These are phyloP conservation scores for Pomatostomus ruficeps DNA, from an alignment of 2,113 vertebrate genomes.

Conservation along the genomic window DNA sequence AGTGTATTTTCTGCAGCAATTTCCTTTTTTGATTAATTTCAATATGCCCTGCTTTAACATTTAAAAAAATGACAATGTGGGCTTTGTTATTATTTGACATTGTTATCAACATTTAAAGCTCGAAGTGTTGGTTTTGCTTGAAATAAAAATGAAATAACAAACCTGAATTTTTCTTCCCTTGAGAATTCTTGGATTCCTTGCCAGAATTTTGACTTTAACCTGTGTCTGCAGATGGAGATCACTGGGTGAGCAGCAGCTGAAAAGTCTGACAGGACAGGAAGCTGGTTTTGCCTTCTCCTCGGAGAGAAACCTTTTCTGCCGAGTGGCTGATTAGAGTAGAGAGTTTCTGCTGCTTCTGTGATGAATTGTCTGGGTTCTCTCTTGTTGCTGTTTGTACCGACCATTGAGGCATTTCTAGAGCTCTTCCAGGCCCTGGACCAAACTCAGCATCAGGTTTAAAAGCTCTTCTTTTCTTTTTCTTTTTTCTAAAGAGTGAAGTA, in stretches of 20 bases:
- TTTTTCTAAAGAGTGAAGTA: background rate
- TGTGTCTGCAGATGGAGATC: background rate
- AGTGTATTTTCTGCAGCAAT: background rate
- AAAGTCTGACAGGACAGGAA: background rate
- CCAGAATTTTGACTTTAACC: background rate
- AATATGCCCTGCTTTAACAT: background rate
- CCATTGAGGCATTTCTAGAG: background rate
- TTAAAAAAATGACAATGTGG: background rate
- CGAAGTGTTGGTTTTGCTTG: background rate
- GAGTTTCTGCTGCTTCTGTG: background rate
- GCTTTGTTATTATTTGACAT: background rate
- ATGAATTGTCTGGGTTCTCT: background rate
- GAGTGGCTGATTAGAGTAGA: background rate
- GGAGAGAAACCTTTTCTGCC: background rate
- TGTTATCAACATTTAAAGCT: background rate
- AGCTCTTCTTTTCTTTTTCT: background rate
- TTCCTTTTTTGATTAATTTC: background rate
- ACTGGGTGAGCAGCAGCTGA: background rate
- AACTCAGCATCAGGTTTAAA: background rate
- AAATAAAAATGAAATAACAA: background rate
- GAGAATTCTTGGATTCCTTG: background rate
- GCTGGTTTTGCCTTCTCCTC: background rate
- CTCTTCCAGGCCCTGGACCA: background rate
- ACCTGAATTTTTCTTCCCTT: background rate
- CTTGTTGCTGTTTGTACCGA: background rate